Evolutionary conservation across 92 coral and sea anemone genomes (phyloP), one percentile per base, ranked within the genome.

Genomic region (Parazoanthus atlanticus): DNA sequence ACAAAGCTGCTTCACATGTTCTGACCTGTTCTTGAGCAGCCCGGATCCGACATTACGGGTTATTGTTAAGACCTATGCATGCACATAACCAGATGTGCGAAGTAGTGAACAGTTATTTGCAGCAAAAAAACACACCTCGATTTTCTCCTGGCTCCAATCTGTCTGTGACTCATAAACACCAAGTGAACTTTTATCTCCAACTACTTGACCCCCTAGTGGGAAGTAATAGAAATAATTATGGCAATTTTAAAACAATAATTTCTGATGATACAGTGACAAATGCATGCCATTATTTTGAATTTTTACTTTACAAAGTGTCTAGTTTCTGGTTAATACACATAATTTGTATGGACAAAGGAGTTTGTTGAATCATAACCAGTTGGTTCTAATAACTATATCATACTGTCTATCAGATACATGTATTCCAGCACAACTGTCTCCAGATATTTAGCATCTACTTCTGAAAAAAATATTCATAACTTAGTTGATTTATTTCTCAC

Each of bases 141-240:
- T 79, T 69, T 91, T 94, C 75, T 93, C 94, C 61, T 93, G 93
- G 79, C 91, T 91, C 99, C 99, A 97, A 76, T 97, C 96, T 71
- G 97, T 97, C 74, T 97, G 93, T 30, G 95, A 92, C 76, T 90
- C 88, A 74, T 92, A 97, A 36, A 89, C 26, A 69, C 99, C 99
- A 26, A 97, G 89, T 8, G 92, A 91, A 54, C 92, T 93, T 76
- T 89, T 97, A 64, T 95, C 94, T 69, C 95, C 96, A 66, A 91
- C 90, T 41, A 95, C 88, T 79, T 86, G 41, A 72, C 91, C 91
- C 12, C 86, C 96, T 96, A 84, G 71, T 41, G 54, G 40, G 73
- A 15, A 72, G 13, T 49, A 65, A 46, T 61, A 82, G 46, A 16
- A 33, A 11, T 9, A 9, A 12, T 69, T 23, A 32, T 8, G 10